Conservation (phyloP, 2,113 vertebrate genomes). For the Planiliza haematocheilus region DNA sequence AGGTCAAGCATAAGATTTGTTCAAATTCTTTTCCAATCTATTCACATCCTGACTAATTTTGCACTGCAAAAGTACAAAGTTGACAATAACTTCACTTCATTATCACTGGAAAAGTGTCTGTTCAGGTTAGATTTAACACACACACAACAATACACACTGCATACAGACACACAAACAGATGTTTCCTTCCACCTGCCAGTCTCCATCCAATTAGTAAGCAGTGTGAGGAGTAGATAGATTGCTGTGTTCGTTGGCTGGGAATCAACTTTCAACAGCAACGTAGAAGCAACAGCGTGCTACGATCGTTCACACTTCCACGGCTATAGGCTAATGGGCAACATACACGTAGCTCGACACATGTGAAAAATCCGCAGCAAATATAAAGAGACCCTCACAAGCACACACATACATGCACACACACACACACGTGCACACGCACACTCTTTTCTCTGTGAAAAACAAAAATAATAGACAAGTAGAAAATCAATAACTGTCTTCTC, state of each 20-base stretch:
- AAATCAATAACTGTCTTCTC: slow-evolving; percentile 78
- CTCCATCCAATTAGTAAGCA: slow-evolving; percentile 69
- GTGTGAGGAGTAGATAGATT: slow-evolving; percentile 41
- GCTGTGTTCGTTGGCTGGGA: slow-evolving; percentile 43
- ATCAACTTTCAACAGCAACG: slow-evolving; percentile 44
- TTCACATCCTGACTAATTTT: slow-evolving; percentile 6
- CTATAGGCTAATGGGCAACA: slow-evolving; percentile 54
- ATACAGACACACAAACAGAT: slow-evolving; percentile 28
- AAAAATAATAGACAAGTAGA: slow-evolving; percentile 78
- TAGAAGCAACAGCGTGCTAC: slow-evolving; percentile 31
- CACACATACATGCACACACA: slow-evolving; percentile 11
- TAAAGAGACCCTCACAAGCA: slow-evolving; percentile 11
- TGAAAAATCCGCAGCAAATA: slow-evolving; percentile 36
- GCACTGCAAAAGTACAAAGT: slow-evolving; percentile 16
- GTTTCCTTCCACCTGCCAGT: slow-evolving; percentile 53
- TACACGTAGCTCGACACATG: slow-evolving; percentile 33
- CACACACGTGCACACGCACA: slow-evolving; percentile 32
- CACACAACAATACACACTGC: slow-evolving; percentile 5
- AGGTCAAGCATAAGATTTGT: neutral
- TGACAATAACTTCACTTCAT: slow-evolving; percentile 21
- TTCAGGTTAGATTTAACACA: slow-evolving; percentile 29
- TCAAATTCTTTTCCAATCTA: neutral
- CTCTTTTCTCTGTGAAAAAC: slow-evolving; percentile 68
- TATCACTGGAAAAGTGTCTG: slow-evolving; percentile 20
- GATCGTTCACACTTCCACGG: slow-evolving; percentile 31